phyloP scores from a whole-genome alignment of 2,113 vertebrate genomes.

The Mionectes macconnelli region DNA sequence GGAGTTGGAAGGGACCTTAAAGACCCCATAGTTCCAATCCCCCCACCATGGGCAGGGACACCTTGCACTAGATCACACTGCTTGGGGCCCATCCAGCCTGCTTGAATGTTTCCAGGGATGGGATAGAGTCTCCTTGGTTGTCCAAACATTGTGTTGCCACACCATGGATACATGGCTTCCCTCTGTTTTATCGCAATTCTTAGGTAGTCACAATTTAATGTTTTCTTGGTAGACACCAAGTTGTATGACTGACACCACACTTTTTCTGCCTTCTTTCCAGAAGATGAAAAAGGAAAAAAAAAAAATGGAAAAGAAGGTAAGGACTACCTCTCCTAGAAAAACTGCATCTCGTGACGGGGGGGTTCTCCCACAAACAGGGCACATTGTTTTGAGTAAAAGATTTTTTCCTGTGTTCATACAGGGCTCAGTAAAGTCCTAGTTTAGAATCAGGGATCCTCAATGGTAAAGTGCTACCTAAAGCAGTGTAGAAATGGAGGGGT shows the following conservation, averaged over 20 bases:
- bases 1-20: background rate
- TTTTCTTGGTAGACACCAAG: background rate
- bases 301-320: background rate
- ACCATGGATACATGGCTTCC: background rate
- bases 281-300: background rate
- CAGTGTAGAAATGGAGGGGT: background rate
- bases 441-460: background rate
- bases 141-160: background rate
- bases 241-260: rapidly evolving
- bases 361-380: background rate
- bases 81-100: background rate
- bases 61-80: background rate
- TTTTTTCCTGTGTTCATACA: background rate
- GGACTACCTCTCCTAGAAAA: background rate
- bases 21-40: background rate
- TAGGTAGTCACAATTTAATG: background rate
- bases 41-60: background rate
- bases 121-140: background rate
- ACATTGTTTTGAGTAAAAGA: background rate
- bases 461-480: background rate
- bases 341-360: background rate
- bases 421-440: background rate
- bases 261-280: background rate
- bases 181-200: background rate
- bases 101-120: background rate